Evolutionary conservation across 2,113 vertebrate species (phyloP).

Genomic region (Taxidea taxus): DNA sequence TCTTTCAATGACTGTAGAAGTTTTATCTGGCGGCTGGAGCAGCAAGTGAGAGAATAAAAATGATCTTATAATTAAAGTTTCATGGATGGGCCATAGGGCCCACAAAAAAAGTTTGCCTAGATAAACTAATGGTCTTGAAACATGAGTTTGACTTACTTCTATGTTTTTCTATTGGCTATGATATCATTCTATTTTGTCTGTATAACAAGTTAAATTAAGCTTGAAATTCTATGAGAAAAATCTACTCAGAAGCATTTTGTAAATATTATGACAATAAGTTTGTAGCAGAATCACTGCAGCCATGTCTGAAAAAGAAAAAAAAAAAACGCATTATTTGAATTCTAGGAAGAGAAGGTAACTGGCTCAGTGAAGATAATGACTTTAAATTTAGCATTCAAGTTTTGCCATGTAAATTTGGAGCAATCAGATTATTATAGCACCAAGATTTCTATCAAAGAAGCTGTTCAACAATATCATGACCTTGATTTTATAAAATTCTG

Average conservation of each 20-base stretch:
- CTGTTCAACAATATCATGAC: not conserved
- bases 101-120: slow-evolving; percentile 42
- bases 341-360: slow-evolving; percentile 5
- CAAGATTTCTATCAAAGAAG: not conserved
- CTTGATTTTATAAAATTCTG: not conserved
- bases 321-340: not conserved
- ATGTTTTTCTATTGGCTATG: slow-evolving; percentile 45
- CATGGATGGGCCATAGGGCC: not conserved
- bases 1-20: not conserved
- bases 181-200: slow-evolving; percentile 53
- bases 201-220: slow-evolving; percentile 77
- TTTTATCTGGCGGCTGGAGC: not conserved
- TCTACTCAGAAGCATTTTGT: slow-evolving; percentile 64
- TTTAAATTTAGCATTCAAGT: not conserved
- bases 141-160: slow-evolving; percentile 35
- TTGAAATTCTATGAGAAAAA: slow-evolving; percentile 74
- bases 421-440: not conserved
- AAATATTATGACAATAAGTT: slow-evolving; percentile 66
- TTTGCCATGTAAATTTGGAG: not conserved
- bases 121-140: slow-evolving; percentile 51
- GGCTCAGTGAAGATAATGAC: not conserved
- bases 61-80: slow-evolving; percentile 17
- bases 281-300: not conserved
- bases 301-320: not conserved
- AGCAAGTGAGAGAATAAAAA: not conserved